A percentile compares a stretch with the other conserved stretches of the same genome.
phyloP scores from a whole-genome alignment of 1,140 invertebrate genomes.

The Bilobella aurantiaca region DNA sequence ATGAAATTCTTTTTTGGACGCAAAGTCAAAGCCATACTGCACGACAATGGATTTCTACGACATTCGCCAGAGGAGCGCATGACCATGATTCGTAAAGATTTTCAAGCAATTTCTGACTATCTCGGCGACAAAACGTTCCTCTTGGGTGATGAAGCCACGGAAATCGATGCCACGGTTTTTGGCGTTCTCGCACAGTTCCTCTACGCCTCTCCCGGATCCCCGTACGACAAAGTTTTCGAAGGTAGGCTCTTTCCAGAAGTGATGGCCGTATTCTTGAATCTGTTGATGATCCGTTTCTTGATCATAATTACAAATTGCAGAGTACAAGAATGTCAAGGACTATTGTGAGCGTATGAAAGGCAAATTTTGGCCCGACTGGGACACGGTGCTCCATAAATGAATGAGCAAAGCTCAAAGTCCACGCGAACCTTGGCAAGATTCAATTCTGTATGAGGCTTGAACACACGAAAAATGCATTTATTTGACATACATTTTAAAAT shows the following conservation, averaged over 20 bases:
- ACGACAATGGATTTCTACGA: conserved; percentile 27
- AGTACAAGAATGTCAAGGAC: conserved; percentile 36
- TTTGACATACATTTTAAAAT: not conserved
- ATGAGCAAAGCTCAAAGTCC: not conserved
- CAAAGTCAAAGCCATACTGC: not conserved
- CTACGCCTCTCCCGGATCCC: conserved; percentile 37
- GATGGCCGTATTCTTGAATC: conserved; percentile 3
- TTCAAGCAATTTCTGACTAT: conserved; percentile 22
- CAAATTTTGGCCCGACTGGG: conserved; percentile 41
- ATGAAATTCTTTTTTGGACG: not conserved
- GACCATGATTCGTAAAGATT: conserved; percentile 21
- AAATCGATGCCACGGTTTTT: conserved; percentile 42
- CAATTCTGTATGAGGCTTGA: not conserved
- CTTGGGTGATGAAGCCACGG: conserved; percentile 38
- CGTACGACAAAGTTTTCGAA: conserved; percentile 23
- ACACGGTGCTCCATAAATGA: conserved; percentile 16
- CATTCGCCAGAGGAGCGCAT: conserved; percentile 27
- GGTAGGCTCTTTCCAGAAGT: conserved; percentile 1
- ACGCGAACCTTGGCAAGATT: not conserved
- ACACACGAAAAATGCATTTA: not conserved
- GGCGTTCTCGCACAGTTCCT: conserved; percentile 39
- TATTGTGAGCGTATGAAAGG: conserved; percentile 39
- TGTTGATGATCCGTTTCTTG: conserved; percentile 34
- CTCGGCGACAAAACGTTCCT: conserved; percentile 39
- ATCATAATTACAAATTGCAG: too few species aligned